Conservation (phyloP, 1,140 invertebrate genomes). For the Magallana ariakensis region DNA sequence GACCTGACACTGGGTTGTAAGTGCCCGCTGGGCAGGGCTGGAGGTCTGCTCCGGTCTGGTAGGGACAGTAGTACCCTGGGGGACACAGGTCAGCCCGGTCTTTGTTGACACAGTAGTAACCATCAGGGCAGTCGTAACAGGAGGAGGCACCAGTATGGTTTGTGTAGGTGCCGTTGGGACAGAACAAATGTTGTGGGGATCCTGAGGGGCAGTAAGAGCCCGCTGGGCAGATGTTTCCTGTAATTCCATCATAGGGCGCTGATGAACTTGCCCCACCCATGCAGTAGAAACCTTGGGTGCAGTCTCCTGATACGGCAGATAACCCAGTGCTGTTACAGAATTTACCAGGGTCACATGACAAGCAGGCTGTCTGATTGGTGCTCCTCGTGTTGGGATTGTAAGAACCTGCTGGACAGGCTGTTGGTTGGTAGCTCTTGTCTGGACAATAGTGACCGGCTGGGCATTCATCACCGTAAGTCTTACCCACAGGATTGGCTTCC, state of each 20-base stretch:
- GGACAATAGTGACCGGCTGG: constrained; percentile 75
- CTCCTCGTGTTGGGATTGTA: constrained; percentile 71
- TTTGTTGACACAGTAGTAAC: constrained; percentile 73
- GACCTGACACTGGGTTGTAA: constrained; percentile 71
- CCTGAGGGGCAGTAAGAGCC: constrained; percentile 74
- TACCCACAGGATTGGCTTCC: constrained; percentile 71
- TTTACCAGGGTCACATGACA: constrained; percentile 72
- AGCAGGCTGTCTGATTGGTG: constrained; percentile 70
- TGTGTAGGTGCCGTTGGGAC: constrained; percentile 77
- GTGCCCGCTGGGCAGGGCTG: constrained; percentile 76
- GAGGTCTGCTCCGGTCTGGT: constrained; percentile 74
- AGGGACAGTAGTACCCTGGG: constrained; percentile 75
- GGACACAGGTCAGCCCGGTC: constrained; percentile 73
- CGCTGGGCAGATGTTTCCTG: constrained; percentile 75
- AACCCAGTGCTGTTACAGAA: constrained; percentile 71
- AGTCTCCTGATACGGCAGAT: constrained; percentile 68
- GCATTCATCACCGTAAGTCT: constrained; percentile 75
- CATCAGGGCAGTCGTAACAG: constrained; percentile 77
- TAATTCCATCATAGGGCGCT: constrained; percentile 72
- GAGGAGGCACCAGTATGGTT: constrained; percentile 73
- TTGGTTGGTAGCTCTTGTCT: constrained; percentile 70
- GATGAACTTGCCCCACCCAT: constrained; percentile 62
- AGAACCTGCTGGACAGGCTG: constrained; percentile 71
- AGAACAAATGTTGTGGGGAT: constrained; percentile 70
- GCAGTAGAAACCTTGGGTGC: constrained; percentile 75